These are phyloP conservation scores for Cremastobaeus sp. DNA, from an alignment of 2,888 invertebrate genomes.

Conservation along the genomic window DNA sequence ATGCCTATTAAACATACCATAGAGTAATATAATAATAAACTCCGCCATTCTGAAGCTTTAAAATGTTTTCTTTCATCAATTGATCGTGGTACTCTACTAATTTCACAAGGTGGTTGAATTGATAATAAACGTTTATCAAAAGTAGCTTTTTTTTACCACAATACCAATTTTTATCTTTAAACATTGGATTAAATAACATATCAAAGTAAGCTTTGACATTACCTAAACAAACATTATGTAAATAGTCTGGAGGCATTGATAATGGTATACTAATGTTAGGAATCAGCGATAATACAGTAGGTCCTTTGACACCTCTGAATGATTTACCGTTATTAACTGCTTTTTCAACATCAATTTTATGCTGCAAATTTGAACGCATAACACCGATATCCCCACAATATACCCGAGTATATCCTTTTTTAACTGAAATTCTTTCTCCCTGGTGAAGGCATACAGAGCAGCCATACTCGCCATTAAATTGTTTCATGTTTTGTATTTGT, in stretches of 20 bases:
- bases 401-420: slow-evolving; percentile 21
- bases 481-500: slow-evolving; percentile 16
- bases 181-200: slow-evolving; percentile 40
- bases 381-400: not conserved
- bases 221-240: slow-evolving; percentile 28
- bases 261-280: slow-evolving; percentile 1
- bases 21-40: not conserved
- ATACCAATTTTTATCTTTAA: slow-evolving; percentile 20
- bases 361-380: not conserved
- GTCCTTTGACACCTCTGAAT: slow-evolving; percentile 6
- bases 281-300: slow-evolving; percentile 15
- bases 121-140: slow-evolving; percentile 22
- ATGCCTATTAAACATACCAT: not conserved
- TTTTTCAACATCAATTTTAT: not conserved
- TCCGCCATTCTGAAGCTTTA: too few relatives aligned
- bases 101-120: slow-evolving; percentile 20
- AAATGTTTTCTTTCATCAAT: slow-evolving; percentile 28
- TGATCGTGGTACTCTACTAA: slow-evolving; percentile 24
- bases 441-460: slow-evolving; percentile 18
- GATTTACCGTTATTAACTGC: not conserved
- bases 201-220: too few relatives aligned
- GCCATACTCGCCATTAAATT: slow-evolving; percentile 24
- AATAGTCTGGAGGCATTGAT: slow-evolving; percentile 19
- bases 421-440: slow-evolving; percentile 7
- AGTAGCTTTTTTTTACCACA: slow-evolving; percentile 13